Evolutionary conservation across 2,888 invertebrate genomes (phyloP).

Genomic region (Tupiocoris notatus): DNA sequence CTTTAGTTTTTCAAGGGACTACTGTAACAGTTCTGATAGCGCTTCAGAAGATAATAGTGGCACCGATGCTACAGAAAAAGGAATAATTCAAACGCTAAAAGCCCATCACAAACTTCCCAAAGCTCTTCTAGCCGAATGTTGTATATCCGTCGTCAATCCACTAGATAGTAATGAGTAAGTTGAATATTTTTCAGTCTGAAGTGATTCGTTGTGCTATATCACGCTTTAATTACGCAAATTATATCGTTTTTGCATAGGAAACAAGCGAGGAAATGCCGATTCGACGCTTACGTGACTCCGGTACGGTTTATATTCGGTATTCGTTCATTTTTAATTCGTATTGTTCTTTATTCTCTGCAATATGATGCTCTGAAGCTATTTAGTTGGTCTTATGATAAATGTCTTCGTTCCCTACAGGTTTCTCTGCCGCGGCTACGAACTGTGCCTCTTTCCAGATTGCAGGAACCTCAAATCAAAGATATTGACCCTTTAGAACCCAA

Average conservation of each 20-base stretch:
- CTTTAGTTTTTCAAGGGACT: not conserved
- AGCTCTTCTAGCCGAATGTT: slow-evolving; percentile 50
- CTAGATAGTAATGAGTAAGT: slow-evolving; percentile 8
- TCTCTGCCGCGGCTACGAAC: not conserved
- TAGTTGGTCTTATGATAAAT: no score
- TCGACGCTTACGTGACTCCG: slow-evolving; percentile 48
- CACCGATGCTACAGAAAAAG: not conserved
- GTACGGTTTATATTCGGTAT: no score
- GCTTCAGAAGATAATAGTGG: slow-evolving; percentile 20
- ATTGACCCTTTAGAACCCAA: not conserved
- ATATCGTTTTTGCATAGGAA: slow-evolving; percentile 38
- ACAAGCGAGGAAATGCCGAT: slow-evolving; percentile 40
- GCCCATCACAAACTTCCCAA: slow-evolving; percentile 47
- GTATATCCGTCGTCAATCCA: slow-evolving; percentile 48
- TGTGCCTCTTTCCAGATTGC: not conserved
- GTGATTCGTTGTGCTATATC: not conserved
- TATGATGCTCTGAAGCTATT: no score
- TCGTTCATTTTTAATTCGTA: no score
- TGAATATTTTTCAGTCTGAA: not conserved
- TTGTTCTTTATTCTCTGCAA: no score
- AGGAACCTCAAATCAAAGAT: not conserved
- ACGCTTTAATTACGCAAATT: not conserved
- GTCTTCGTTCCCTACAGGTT: no score
- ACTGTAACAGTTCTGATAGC: slow-evolving; percentile 5
- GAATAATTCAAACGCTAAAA: slow-evolving; percentile 15